Base-by-base conservation (phyloP, 2,797 vertebrate species). In the Spondyliosoma cantharus region DNA sequence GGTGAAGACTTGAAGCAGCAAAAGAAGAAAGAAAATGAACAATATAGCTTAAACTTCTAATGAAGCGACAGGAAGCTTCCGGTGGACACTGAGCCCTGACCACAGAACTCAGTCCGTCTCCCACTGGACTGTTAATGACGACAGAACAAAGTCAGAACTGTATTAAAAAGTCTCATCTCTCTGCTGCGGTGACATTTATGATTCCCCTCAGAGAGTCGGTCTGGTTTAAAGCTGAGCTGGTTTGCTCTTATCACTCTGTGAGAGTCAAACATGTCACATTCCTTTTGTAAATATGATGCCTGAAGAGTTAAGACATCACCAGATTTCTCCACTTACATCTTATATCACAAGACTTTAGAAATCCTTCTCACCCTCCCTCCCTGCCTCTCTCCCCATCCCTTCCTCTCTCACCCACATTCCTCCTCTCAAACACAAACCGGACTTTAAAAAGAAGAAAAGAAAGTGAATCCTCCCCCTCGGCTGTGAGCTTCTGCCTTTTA, bases 121-220 rank as follows among this genome's bases (percentile, higher is more conserved):
- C 42, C 74, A 16, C 25, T 16, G 13, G 3, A 17, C 19, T 22
- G 24, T 50, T 37, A 46, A 46, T 37, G 16, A 71, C 12, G 54
- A 7, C 45, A 6, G 22, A 37, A 48, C 37, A 60, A 60, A 71
- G 54, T 52, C 37, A 25, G 43, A 16, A 1, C 24, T 24, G 46
- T 5, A 3, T 66, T 64, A 20, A 78, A 64, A 58, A 43, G 60
- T 13, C 48, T 61, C 0, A 6, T 46, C 4, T 62, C 64, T 70
- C 52, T 15, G 2, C 59, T 17, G 58, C 11, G 58, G 45, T 66
- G 72, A 76, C 79, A 66, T 81, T 81, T 65, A 37, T 65, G 53
- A 49, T 3, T 54, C 48, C 54, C 67, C 56, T 16, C 45, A 5
- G 64, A 74, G 62, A 57, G n/a, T 50, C 53, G 14, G 0, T 8